Conservation (phyloP, 2,113 vertebrate genomes). For the Dasypus novemcinctus region DNA sequence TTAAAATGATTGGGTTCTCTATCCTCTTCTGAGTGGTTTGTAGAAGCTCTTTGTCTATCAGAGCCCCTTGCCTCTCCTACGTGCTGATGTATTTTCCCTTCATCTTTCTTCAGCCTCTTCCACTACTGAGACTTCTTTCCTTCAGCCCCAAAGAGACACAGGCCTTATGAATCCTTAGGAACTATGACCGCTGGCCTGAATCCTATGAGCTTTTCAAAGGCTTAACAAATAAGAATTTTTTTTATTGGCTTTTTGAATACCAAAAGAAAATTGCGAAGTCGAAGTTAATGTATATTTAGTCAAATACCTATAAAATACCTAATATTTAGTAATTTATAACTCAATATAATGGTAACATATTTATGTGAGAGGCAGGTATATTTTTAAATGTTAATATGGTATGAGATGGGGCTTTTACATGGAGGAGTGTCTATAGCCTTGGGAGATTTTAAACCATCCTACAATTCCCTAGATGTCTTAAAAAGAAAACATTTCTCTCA, state of each 20-base stretch:
- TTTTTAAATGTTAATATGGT: background rate
- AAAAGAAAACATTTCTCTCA: background rate
- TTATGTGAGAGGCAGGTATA: background rate
- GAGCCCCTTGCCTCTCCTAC: background rate
- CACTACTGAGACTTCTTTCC: background rate
- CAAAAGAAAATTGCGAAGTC: background rate
- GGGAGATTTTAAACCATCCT: background rate
- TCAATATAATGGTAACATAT: background rate
- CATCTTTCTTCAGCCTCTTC: background rate
- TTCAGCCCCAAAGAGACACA: background rate
- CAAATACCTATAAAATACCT: background rate
- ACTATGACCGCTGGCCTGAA: background rate
- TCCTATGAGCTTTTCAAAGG: background rate
- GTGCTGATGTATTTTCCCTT: background rate
- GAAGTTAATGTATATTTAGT: background rate
- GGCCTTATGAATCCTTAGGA: background rate
- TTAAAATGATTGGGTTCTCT: background rate
- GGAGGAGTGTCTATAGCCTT: background rate
- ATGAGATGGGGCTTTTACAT: background rate
- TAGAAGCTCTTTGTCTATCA: background rate
- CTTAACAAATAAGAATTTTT: background rate
- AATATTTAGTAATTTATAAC: background rate
- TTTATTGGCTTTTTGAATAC: conserved; percentile 15
- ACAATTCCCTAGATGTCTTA: background rate
- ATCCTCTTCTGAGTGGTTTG: background rate